Evolutionary conservation across 2,797 vertebrate species (phyloP), one percentile per base, ranked within the genome.

Genomic region (Anniella stebbinsi): DNA sequence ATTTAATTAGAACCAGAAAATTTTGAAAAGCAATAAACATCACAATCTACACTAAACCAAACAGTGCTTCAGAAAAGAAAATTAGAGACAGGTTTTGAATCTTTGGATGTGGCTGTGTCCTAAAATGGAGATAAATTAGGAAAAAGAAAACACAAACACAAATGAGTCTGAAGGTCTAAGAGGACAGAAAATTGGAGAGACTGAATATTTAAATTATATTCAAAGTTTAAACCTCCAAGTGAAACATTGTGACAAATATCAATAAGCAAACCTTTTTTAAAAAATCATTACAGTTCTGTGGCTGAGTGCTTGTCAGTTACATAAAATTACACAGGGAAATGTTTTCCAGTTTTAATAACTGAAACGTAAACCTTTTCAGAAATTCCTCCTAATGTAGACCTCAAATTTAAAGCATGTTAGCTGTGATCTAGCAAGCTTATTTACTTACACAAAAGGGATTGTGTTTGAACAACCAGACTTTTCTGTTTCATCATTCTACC

Each of bases 1-100:
- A 0, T 83, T 3, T 57, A 81, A 87, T 82, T 88, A 88, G 83
- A 91, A 91, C 11, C 72, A 93, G 28, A 78, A 9, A 60, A 1
- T 87, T 86, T 81, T 21, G 78, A 90, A 91, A 90, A 78, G 18
- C 8, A 80, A 80, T 69, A 36, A 51, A 66, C 33, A 45, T 89
- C 30, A 60, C 15, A 76, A 87, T 93, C 84, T 48, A 86, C 7
- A 41, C 18, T 67, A n/a, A 92, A 80, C 5, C 89, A 70, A 78
- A 45, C 0, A 91, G 2, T 83, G 51, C 23, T 84, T 88, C 63
- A 2, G 11, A 78, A 87, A 88, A 69, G 13, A 72, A 82, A 18
- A 21, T 66, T 87, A 83, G 18, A 1, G 54, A 21, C 66, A 78
- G 13, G 60, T 25, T 91, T 90, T 45, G 88, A 33, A 41, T 87